Percentiles rank a stretch among this genome's conserved stretches.
Conservation (phyloP, 2,888 invertebrate genomes). For the Aphodius granarius region DNA sequence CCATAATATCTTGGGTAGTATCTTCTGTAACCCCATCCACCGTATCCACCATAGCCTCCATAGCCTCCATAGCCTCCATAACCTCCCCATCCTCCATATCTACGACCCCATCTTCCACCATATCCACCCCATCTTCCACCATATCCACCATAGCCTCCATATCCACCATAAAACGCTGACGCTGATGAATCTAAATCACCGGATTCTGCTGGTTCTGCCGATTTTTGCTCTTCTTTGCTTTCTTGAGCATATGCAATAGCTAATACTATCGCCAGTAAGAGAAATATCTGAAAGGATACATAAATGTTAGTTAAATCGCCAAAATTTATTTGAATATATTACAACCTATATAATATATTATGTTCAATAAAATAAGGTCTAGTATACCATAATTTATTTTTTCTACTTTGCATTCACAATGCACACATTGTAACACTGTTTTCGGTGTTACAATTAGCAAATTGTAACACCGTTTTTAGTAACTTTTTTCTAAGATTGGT, state of each 20-base stretch:
- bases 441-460: too few species aligned
- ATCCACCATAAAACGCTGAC: constrained; percentile 14
- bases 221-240: background rate
- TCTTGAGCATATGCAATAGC: constrained; percentile 11
- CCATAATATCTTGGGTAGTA: background rate
- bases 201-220: background rate
- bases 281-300: constrained; percentile 10
- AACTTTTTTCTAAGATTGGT: too few species aligned
- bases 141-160: constrained; percentile 19
- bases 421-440: too few species aligned
- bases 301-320: background rate
- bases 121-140: constrained; percentile 23
- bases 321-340: background rate
- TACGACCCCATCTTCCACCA: constrained; percentile 28
- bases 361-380: background rate
- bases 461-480: too few species aligned
- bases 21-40: constrained; percentile 38
- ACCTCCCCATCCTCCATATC: constrained; percentile 11
- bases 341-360: background rate
- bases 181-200: constrained; percentile 17
- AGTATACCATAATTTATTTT: too few species aligned
- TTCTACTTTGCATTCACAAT: too few species aligned
- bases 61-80: constrained; percentile 36
- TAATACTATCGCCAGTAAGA: constrained; percentile 6
- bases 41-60: constrained; percentile 36